A percentile compares a stretch with the other conserved stretches of the same genome.
Evolutionary conservation across 2,888 invertebrate genomes (phyloP).

Genomic region (Nasonovia ribisnigri): DNA sequence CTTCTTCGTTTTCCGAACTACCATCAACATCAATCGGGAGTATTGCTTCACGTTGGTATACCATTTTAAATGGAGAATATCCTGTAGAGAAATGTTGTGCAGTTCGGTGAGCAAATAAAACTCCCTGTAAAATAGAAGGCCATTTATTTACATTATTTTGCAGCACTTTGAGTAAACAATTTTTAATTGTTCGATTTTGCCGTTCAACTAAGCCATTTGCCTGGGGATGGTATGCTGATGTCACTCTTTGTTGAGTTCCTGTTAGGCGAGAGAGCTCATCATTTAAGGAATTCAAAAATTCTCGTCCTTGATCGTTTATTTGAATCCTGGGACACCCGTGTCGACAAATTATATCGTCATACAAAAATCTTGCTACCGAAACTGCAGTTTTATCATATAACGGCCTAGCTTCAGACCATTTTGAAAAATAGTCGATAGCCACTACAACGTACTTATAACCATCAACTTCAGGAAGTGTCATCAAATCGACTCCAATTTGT

Average conservation of each 20-base stretch:
- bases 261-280: not conserved
- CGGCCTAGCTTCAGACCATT: not conserved
- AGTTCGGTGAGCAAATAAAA: no score
- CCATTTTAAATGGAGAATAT: no score
- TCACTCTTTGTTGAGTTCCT: not conserved
- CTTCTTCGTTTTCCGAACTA: no score
- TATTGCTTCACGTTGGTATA: no score
- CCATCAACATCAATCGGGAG: no score
- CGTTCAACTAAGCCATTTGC: conserved; percentile 5
- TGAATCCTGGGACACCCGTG: not conserved
- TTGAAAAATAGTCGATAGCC: not conserved
- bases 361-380: not conserved
- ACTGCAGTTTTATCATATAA: not conserved
- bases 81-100: no score
- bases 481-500: not conserved
- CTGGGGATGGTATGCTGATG: not conserved
- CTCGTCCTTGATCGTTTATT: not conserved
- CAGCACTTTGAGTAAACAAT: conserved; percentile 6
- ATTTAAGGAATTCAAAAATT: not conserved
- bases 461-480: not conserved
- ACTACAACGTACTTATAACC: not conserved
- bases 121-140: not conserved
- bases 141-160: conserved; percentile 10
- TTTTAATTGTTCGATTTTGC: conserved; percentile 4
- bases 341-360: conserved; percentile 1